Base-by-base conservation (phyloP, 1,140 invertebrate genomes). In the Dolichoris vasculosae region DNA sequence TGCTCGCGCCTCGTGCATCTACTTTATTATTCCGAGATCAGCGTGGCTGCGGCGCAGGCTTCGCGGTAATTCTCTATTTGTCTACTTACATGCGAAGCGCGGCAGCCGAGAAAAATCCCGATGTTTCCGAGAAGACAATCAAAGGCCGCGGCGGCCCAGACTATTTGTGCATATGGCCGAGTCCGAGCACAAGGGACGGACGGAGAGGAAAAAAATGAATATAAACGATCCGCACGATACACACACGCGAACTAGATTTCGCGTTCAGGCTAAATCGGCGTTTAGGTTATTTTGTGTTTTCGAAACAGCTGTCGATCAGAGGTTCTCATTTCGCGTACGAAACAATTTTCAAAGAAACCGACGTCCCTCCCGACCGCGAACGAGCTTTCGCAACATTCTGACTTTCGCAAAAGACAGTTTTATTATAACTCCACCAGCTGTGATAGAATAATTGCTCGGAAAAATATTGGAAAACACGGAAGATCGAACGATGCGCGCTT, bases 41-140 rank as follows among this genome's bases (percentile, higher is more conserved):
- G 78, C 32, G 46, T 17, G 83, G 69, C 30, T n/a, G n/a, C n/a
- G n/a, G 67, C 77, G 82, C 83, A 71, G 86, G 40, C 82, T 90
- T 89, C 87, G 81, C 86, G 83, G 87, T 89, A 90, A 89, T 90
- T 89, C 88, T 87, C 87, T 87, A 86, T 85, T 88, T 89, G 89
- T 89, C 90, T 89, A 87, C 87, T 89, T 87, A 87, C 84, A 20
- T 43, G 48, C 78, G 40, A 15, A 30, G n/a, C 38, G 1, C 73
- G 13, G 15, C 87, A 87, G 84, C 88, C 89, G 89, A 78, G 80
- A 77, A 86, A 89, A 90, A 88, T 88, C 88, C 88, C 88, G 76
- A 82, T 87, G 87, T 86, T 92, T 92, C 91, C 87, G 82, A 90
- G 91, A 92, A 92, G 90, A 91, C 89, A 92, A 92, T 91, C 91